A percentile compares a stretch with the other conserved stretches of the same genome.
These are phyloP conservation scores for Acrobasis suavella DNA, from an alignment of 2,888 invertebrate species.

Conservation along the genomic window DNA sequence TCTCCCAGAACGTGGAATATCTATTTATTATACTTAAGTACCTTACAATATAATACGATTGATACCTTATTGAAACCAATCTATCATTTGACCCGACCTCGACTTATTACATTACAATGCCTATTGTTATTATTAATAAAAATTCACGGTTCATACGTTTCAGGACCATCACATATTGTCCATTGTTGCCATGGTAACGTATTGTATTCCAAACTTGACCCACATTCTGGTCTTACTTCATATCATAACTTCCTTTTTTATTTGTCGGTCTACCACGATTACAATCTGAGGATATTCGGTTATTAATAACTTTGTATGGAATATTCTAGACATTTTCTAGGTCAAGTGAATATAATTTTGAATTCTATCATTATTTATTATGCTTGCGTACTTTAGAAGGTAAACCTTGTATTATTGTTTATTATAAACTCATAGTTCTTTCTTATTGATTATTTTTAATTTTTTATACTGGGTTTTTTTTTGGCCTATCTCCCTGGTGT, in stretches of 20 bases:
- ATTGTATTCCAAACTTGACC: constrained; percentile 22
- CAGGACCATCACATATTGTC: constrained; percentile 14
- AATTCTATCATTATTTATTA: no score
- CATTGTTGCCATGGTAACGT: constrained; percentile 7
- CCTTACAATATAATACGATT: not conserved
- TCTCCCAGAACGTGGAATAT: no score
- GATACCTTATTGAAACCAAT: not conserved
- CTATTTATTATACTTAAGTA: no score
- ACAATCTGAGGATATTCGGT: constrained; percentile 11
- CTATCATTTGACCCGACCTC: not conserved
- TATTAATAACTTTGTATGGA: not conserved
- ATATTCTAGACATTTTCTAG: constrained; percentile 1
- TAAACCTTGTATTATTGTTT: no score
- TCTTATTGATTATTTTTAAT: no score
- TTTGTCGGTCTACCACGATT: constrained; percentile 4
- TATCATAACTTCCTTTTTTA: constrained; percentile 12
- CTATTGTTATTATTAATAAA: constrained; percentile 18
- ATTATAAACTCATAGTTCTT: no score
- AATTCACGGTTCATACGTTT: constrained; percentile 12
- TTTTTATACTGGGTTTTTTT: no score
- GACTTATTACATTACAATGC: constrained; percentile 1
- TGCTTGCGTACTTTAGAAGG: no score
- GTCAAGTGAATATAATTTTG: not conserved
- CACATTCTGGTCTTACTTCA: not conserved
- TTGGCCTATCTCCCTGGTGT: no score